These are phyloP conservation scores for Melanargia galathea DNA, from an alignment of 2,888 invertebrate species.

Conservation along the genomic window DNA sequence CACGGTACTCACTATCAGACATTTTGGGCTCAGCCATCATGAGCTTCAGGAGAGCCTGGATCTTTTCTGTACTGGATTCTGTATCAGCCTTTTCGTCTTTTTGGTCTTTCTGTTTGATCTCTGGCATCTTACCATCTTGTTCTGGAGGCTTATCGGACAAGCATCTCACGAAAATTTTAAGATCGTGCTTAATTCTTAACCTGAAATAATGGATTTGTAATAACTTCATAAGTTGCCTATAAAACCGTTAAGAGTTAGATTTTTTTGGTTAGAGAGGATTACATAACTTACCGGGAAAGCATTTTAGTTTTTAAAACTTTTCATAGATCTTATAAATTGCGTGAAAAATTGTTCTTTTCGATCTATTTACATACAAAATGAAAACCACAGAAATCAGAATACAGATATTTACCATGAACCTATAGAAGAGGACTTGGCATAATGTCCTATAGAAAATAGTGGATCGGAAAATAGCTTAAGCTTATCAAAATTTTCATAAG, in stretches of 20 bases:
- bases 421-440: no score
- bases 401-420: no score
- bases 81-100: constrained; percentile 43
- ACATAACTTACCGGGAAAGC: constrained; percentile 39
- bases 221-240: not conserved
- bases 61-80: constrained; percentile 64
- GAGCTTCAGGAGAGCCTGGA: constrained; percentile 68
- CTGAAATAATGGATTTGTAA: constrained; percentile 35
- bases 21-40: constrained; percentile 65
- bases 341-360: not conserved
- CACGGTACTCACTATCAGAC: constrained; percentile 63
- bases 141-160: constrained; percentile 53
- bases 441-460: no score
- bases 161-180: constrained; percentile 43
- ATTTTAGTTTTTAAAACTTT: constrained; percentile 20
- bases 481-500: no score
- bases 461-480: no score
- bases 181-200: constrained; percentile 44
- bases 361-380: not conserved
- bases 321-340: not conserved
- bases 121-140: constrained; percentile 54
- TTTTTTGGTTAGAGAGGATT: no score
- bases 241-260: not conserved
- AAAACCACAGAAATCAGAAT: not conserved
- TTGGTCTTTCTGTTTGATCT: constrained; percentile 46